A percentile compares a stretch with the other conserved stretches of the same genome.
phyloP scores from a whole-genome alignment of 1,140 invertebrate species.

The Nomia melanderi region DNA sequence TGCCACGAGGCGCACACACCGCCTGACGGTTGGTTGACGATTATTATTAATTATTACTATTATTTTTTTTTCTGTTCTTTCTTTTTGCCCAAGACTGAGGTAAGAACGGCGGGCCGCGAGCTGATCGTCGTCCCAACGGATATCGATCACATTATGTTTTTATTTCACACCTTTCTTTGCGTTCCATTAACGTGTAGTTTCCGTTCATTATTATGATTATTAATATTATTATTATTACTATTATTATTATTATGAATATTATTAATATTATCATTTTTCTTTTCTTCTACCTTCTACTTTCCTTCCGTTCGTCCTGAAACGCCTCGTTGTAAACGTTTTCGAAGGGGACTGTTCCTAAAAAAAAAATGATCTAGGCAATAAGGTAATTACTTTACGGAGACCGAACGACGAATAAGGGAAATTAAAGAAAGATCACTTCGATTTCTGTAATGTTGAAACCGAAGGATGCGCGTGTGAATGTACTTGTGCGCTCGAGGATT shows the following conservation, averaged over 20 bases:
- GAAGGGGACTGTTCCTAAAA: constrained; percentile 81
- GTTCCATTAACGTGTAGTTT: constrained; percentile 42
- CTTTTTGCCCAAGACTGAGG: constrained; percentile 78
- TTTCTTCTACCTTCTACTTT: constrained; percentile 58
- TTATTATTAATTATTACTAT: background rate
- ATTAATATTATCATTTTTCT: no score
- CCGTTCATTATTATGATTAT: background rate
- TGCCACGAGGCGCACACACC: constrained; percentile 39
- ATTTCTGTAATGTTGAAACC: constrained; percentile 29
- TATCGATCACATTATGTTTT: constrained; percentile 19
- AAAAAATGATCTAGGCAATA: constrained; percentile 78
- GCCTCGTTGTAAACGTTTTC: constrained; percentile 78
- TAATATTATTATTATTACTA: no score
- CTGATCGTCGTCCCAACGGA: constrained; percentile 17
- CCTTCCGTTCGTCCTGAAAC: constrained; percentile 57
- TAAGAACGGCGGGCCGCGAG: constrained; percentile 54
- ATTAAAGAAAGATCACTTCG: no score
- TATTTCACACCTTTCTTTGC: constrained; percentile 52
- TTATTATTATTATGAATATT: no score
- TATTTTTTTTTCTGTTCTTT: constrained; percentile 65
- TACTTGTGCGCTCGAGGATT: constrained; percentile 45
- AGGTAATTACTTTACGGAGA: constrained; percentile 66
- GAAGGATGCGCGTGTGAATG: constrained; percentile 2
- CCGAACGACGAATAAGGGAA: constrained; percentile 3
- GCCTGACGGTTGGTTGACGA: constrained; percentile 3